Base-by-base conservation (phyloP, 2,113 vertebrate species). In the Eleginops maclovinus region DNA sequence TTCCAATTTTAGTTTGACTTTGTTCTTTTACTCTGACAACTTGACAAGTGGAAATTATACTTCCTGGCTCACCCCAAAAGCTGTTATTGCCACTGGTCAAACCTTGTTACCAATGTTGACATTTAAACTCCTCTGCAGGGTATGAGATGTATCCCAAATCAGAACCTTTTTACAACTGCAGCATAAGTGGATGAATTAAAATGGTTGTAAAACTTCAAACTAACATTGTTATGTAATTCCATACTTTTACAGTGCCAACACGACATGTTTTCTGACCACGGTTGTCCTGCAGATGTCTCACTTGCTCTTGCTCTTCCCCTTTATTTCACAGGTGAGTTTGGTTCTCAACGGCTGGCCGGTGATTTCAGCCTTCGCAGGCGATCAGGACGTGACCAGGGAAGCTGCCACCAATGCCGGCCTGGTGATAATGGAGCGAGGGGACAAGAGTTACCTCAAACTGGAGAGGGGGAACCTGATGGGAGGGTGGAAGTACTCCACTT, bases 401-500 rank as follows among this genome's bases (percentile, higher is more conserved):
- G 96, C 96, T 2, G 96, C 96, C 69, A 96, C 96, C 60, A 97
- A 96, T 14, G 94, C 95, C 2, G 96, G 95, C 28, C 91, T 97
- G 71, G 84, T 97, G 41, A 93, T 93, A 56, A 94, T 96, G 95
- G 96, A 97, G 89, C 90, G 94, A 7, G 96, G 96, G 21, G 96
- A 97, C 93, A 94, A 95, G n/a, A 95, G 94, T n/a, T 96, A 94
- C 82, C 95, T 97, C 68, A 96, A 95, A 81, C 94, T 97, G 60
- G 96, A 96, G 80, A 86, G 94, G 73, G 96, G 96, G 24, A 96
- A 96, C 84, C 93, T 97, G 58, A 95, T 96, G 92, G 96, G 96
- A 2, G 96, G 96, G 15, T 97, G 96, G 96, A 97, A 97, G 82
- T 97, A 94, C 75, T 97, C 96, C 41, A 97, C 95, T 12, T 97